phyloP scores from a whole-genome alignment of 2,113 vertebrate genomes.

The Promerops cafer region DNA sequence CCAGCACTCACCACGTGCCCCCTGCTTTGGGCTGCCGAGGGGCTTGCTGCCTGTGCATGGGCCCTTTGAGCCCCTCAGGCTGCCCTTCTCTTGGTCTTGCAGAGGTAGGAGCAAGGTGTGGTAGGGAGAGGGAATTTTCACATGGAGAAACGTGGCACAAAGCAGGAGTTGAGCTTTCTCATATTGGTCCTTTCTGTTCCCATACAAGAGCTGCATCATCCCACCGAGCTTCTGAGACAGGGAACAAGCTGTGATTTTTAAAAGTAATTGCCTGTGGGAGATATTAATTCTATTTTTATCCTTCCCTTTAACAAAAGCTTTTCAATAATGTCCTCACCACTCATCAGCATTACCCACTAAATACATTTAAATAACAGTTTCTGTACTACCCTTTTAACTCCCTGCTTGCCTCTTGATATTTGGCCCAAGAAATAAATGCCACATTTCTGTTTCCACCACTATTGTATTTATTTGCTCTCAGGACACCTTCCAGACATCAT shows the following conservation, averaged over 20 bases:
- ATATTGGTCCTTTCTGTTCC: neutral
- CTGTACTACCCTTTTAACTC: neutral
- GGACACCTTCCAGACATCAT: neutral
- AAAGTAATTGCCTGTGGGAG: neutral
- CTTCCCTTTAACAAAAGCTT: conserved; percentile 14
- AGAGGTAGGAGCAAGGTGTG: neutral
- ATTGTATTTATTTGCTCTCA: rapidly evolving
- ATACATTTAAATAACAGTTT: neutral
- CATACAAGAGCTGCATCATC: neutral
- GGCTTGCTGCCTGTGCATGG: neutral
- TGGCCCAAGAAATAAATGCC: neutral
- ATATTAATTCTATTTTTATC: conserved; percentile 30
- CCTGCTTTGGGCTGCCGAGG: neutral
- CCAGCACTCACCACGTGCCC: rapidly evolving
- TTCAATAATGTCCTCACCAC: neutral
- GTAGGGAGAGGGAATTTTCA: neutral
- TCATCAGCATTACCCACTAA: neutral
- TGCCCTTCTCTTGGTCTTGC: neutral
- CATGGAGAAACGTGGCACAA: neutral
- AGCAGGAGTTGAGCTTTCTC: neutral
- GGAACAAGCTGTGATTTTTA: neutral
- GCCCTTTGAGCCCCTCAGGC: neutral
- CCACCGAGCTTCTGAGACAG: neutral
- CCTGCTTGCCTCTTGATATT: neutral
- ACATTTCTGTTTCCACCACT: neutral